Evolutionary conservation across 2,888 invertebrate species (phyloP).

Genomic region (Sphecodes monilicornis): DNA sequence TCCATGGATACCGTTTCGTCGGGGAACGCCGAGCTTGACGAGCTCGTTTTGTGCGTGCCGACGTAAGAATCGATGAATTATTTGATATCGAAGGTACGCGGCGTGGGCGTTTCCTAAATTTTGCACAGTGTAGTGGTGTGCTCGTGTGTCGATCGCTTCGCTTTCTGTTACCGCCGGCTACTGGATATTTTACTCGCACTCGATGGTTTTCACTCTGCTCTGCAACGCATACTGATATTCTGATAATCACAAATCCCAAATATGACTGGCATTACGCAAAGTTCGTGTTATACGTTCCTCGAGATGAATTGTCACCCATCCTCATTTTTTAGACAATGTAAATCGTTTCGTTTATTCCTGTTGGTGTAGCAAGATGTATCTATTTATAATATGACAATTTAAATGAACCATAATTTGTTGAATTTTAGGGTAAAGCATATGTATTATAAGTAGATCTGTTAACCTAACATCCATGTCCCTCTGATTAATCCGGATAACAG

Average conservation of each 20-base stretch:
- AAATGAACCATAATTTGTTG: no score
- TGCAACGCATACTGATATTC: neutral
- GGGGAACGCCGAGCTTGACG: slow-evolving; percentile 6
- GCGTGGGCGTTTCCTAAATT: neutral
- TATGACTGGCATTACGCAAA: no score
- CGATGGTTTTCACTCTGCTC: neutral
- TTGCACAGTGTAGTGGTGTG: neutral
- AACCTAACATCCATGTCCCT: no score
- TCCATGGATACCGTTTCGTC: slow-evolving; percentile 17
- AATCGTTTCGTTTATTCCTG: no score
- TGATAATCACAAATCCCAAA: neutral
- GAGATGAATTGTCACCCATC: no score
- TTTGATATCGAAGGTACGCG: neutral
- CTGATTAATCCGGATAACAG: no score
- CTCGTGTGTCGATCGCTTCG: neutral
- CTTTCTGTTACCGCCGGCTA: neutral
- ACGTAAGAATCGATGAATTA: neutral
- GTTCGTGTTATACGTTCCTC: no score
- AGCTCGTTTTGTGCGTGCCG: neutral
- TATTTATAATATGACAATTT: no score
- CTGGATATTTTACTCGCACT: neutral
- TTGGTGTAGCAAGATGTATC: no score
- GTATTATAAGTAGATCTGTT: no score
- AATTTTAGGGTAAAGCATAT: no score
- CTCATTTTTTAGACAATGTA: no score